These are phyloP conservation scores for Choristoneura rosaceana DNA, from an alignment of 2,888 invertebrate genomes.

Conservation along the genomic window DNA sequence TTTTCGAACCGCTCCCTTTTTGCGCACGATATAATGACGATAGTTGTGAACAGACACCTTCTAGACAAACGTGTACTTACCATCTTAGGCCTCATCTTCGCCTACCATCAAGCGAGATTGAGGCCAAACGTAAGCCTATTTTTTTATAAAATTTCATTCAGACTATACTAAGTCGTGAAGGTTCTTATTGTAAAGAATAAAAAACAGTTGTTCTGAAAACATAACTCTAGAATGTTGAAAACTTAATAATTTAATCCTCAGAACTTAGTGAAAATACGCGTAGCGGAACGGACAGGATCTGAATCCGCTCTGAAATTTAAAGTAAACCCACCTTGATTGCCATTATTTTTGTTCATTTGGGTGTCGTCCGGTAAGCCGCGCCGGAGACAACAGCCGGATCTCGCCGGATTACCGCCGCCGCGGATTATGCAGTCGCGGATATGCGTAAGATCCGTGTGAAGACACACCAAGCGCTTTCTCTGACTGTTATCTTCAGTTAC, in stretches of 20 bases:
- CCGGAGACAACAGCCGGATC: constrained; percentile 1
- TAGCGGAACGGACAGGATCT: not conserved
- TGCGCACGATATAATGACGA: not conserved
- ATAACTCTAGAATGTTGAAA: not conserved
- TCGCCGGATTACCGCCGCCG: constrained; percentile 11
- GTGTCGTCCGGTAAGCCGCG: constrained; percentile 5
- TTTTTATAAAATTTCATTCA: too few species aligned
- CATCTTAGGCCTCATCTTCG: too few species aligned
- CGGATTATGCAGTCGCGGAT: not conserved
- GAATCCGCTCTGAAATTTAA: constrained; percentile 13
- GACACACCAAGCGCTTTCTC: too few species aligned
- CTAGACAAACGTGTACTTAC: too few species aligned
- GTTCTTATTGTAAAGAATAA: too few species aligned
- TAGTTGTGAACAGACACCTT: too few species aligned
- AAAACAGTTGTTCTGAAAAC: not conserved
- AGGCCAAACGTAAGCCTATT: too few species aligned
- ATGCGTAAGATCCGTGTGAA: constrained; percentile 7
- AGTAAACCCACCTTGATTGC: constrained; percentile 13
- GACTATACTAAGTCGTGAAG: too few species aligned
- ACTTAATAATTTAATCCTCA: not conserved
- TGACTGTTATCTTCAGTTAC: not conserved
- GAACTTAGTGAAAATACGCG: constrained; percentile 10
- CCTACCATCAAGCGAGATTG: too few species aligned
- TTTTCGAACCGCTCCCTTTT: not conserved
- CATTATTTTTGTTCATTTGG: constrained; percentile 29